Evolutionary conservation across 1,140 invertebrate species (phyloP).

Genomic region (Mya arenaria): DNA sequence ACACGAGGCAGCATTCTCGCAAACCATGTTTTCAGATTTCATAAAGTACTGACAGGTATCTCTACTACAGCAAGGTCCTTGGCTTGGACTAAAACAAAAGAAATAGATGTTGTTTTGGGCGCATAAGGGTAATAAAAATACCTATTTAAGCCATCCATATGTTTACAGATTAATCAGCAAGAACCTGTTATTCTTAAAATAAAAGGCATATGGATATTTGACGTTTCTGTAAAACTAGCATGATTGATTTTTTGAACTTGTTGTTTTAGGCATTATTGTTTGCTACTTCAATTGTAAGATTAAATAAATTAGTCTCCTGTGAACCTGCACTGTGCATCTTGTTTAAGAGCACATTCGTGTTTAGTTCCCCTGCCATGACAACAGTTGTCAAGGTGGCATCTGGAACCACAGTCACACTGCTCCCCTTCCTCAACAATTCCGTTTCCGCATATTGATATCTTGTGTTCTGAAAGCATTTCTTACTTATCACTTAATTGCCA

Average conservation of each 20-base stretch:
- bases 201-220: no score
- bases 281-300: no score
- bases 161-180: no score
- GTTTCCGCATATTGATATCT: conserved; percentile 20
- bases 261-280: no score
- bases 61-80: conserved; percentile 25
- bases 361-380: conserved; percentile 8
- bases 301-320: not conserved
- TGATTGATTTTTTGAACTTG: no score
- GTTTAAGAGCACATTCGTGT: conserved; percentile 6
- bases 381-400: conserved; percentile 1
- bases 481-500: no score
- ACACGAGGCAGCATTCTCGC: not conserved
- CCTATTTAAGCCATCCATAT: no score
- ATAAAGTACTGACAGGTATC: not conserved
- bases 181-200: no score
- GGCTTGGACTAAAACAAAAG: conserved; percentile 14
- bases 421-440: conserved; percentile 12
- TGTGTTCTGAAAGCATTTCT: not conserved
- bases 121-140: no score
- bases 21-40: not conserved
- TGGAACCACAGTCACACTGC: conserved; percentile 19
- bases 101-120: no score
- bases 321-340: conserved; percentile 16
- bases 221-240: no score